phyloP scores from a whole-genome alignment of 2,797 vertebrate species.

The Cyprinodon diabolis region DNA sequence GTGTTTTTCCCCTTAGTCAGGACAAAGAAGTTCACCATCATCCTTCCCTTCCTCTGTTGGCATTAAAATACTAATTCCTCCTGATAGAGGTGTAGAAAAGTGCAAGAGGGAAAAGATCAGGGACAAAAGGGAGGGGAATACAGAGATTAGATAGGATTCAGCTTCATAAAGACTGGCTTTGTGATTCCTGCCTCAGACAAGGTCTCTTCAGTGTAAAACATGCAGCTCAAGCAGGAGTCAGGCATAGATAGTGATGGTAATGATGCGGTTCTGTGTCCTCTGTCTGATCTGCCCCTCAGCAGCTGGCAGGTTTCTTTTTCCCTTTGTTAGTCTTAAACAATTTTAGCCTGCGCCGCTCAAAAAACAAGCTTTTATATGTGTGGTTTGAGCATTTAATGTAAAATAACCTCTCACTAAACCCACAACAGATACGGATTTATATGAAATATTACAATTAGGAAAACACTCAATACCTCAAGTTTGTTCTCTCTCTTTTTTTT shows the following conservation, averaged over 20 bases:
- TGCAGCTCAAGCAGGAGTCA: constrained; percentile 69
- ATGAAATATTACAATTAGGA: too few species aligned
- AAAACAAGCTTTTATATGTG: too few species aligned
- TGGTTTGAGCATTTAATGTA: too few species aligned
- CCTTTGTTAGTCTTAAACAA: constrained; percentile 55
- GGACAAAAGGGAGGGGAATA: constrained; percentile 5
- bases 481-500: too few species aligned
- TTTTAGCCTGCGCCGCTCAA: too few species aligned
- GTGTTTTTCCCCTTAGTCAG: constrained; percentile 30
- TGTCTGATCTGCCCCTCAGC: neutral
- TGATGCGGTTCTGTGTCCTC: constrained; percentile 61
- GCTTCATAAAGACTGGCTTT: constrained; percentile 65
- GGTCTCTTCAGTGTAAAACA: constrained; percentile 70
- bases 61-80: constrained; percentile 22
- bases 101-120: constrained; percentile 6
- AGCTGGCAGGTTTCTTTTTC: constrained; percentile 10
- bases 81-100: constrained; percentile 24
- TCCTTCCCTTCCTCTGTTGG: constrained; percentile 25
- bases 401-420: too few species aligned
- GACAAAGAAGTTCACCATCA: constrained; percentile 22
- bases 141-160: constrained; percentile 30
- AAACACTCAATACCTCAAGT: too few species aligned
- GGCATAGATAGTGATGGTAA: constrained; percentile 69
- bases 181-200: constrained; percentile 63
- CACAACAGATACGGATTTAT: too few species aligned